These are phyloP conservation scores for Dolichopus griseipennis DNA, from an alignment of 2,888 invertebrate genomes.

Conservation along the genomic window DNA sequence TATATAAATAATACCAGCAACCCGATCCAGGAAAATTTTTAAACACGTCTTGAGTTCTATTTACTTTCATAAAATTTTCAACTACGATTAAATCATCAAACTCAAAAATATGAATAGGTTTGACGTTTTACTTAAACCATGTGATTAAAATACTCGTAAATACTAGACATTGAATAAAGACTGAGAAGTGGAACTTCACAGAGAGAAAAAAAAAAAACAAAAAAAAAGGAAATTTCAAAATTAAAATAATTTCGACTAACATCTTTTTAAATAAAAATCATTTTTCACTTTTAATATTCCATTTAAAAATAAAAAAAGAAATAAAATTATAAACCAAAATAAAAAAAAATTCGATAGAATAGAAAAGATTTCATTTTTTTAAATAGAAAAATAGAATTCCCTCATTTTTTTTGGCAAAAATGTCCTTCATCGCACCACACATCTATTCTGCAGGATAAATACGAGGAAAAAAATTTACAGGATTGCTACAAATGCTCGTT, in stretches of 20 bases:
- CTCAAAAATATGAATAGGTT: too few relatives aligned
- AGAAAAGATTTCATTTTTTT: background rate
- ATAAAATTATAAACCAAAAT: background rate
- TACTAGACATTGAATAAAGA: too few relatives aligned
- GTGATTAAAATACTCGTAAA: too few relatives aligned
- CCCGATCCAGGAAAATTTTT: too few relatives aligned
- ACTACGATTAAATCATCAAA: too few relatives aligned
- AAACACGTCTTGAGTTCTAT: too few relatives aligned
- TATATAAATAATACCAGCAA: too few relatives aligned
- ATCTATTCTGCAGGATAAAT: background rate
- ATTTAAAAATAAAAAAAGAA: background rate
- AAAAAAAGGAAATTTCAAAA: background rate
- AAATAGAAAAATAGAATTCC: too few relatives aligned
- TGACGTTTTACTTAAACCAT: too few relatives aligned
- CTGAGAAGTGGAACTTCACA: too few relatives aligned
- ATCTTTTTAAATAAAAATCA: background rate
- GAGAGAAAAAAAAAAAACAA: background rate
- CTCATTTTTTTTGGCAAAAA: background rate
- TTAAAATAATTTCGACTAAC: background rate
- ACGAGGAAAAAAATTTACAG: background rate
- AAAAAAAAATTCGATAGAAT: background rate
- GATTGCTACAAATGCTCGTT: too few relatives aligned
- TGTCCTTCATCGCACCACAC: background rate
- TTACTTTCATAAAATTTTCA: too few relatives aligned
- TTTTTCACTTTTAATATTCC: constrained; percentile 4